Evolutionary conservation across 1,140 invertebrate genomes (phyloP), one percentile per base, ranked within the genome.

Genomic region (Telenomus remus): DNA sequence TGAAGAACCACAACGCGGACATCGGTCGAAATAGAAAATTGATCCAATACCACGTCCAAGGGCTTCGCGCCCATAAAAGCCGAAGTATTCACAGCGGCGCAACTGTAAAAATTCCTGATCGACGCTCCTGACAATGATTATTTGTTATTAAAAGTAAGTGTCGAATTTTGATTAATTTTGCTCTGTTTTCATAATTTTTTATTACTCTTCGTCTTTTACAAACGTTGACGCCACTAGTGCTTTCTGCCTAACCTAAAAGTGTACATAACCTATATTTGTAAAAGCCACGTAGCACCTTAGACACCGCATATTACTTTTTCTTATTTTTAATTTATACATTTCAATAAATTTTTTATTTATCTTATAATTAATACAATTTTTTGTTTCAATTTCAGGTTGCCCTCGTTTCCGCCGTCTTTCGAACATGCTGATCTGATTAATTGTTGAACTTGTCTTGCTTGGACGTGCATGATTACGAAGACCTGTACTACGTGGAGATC

Each of bases 131-230:
- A 35, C 35, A 9, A 51, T 12, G 5, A 37, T 6, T 7, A 33
- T 39, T 11, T 19, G 7, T 50, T 50, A 9, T 27, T 19, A n/a
- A 13, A 14, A 46, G 15, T 60, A 47, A 12, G 12, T 46, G n/a
- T n/a, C n/a, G 43, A 9, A 19, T 35, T 35, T 6, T 10, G 34
- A n/a, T n/a, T n/a, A n/a, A 37, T 16, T 19, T 9, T 43, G 39
- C 11, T 43, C 27, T 35, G 44, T 12, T 16, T 43, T 44, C 14
- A 33, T 51, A 12, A 57, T 47, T 37, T 37, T 64, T 12, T 43
- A 8, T 50, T 72, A 11, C 9, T 47, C 4, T 43, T n/a, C 3
- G 4, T 43, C 11, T 35, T 35, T 35, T 35, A 5, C 5, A 35
- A 35, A 43, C 12, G 8, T n/a, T 43, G 39, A 43, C 10, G 34